Base-by-base conservation (phyloP, 2,888 invertebrate species). In the Drosophila formosana region DNA sequence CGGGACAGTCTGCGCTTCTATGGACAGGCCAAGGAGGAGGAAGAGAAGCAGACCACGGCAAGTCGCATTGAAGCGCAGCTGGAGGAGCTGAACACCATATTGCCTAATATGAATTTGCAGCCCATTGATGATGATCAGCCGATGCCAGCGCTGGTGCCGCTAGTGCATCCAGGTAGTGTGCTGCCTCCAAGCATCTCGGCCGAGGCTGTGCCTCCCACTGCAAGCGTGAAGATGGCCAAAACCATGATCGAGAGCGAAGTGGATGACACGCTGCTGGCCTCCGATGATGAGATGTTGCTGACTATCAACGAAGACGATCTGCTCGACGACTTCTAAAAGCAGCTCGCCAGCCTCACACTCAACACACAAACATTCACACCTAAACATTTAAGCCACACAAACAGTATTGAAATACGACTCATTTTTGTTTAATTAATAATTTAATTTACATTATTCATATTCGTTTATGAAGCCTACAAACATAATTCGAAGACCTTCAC, bases 401-500 rank as follows among this genome's bases (percentile, higher is more conserved):
- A 39, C 34, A 34, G 34, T 37, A 37, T 37, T 34, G 45, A 56
- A 55, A 8, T 13, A 30, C 55, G 5, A 18, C 46, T 39, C 7
- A 26, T 23, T 39, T 34, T 47, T 39, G 3, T 39, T 11, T 41
- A 11, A 4, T 25, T 23, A 41, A 25, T 50, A 4, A 26, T 25
- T 7, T 18, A 41, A 41, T 28, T 32, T 13, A 23, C n/a, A n/a
- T n/a, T 34, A 39, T 66, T 62, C 26, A 39, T 55, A 28, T 32
- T 23, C 75, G 66, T 47, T 39, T 55, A 26, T 78, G 50, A 75
- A 92, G 92, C 88, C 55, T 89, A 89, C 72, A 92, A 91, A 85
- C 77, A 90, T 66, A 92, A 92, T 71, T 91, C 92, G 55, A 91
- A 92, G 87, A 92, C 92, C 66, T 92, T 92, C 69, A 92, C 92